Evolutionary conservation across 2,888 invertebrate genomes (phyloP), one percentile per base, ranked within the genome.

Genomic region (Dynastes grantii): DNA sequence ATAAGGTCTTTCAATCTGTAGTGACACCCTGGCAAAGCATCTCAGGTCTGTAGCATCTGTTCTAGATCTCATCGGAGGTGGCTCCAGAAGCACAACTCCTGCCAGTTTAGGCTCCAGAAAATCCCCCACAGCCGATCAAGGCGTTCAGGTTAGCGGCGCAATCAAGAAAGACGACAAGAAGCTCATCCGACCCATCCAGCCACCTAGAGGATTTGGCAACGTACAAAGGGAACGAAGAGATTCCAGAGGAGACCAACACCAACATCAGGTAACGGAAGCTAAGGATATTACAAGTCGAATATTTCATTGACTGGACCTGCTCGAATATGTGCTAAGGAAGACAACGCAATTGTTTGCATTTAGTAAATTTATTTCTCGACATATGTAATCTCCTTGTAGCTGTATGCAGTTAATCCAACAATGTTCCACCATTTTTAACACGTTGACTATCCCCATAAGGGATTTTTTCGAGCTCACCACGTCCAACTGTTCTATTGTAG

Each of bases 41-140:
- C 78, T 78, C 61, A 78, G 78, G 64, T 22, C 63, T 76, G 53
- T 77, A 90, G 90, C 86, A 83, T 89, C 88, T 82, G 93, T 94
- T 90, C 88, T 94, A 87, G 95, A 95, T 88, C 90, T 95, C 84
- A 92, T 95, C 84, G 92, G 93, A 80, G 93, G 92, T 78, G 88
- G 91, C 63, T 95, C 95, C n/a, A 92, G 96, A 77, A 95, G 96
- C 76, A 94, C 94, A 78, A 96, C 96, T 1, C 96, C 96, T 9
- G 94, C 94, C 5, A 93, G 94, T 80, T 90, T 92, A 53, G 84
- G 90, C 80, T 93, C 93, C 81, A 92, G 96, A 85, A 96, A 95
- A 89, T 96, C 96, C 84, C 96, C 96, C 75, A 95, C 96, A 1
- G 92, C 93, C 83, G 97, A 97, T 88, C 95, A 96, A 89, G 94